Conservation (phyloP, 2,113 vertebrate genomes). For the Mesocricetus auratus region DNA sequence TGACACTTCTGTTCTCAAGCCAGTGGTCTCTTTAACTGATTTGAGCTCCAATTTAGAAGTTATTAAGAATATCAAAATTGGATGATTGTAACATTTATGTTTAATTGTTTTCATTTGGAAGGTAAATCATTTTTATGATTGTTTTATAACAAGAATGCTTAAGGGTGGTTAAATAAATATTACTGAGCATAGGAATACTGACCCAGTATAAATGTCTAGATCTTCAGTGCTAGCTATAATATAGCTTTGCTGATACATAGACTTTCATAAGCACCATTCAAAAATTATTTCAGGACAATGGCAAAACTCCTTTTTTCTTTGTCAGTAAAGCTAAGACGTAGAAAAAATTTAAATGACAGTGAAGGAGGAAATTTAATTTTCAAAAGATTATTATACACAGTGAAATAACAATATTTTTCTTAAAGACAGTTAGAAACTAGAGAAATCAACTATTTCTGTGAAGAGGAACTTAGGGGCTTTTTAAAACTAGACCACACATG, state of each 20-base stretch:
- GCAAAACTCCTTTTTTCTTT: conserved; percentile 25
- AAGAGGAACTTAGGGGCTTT: not conserved
- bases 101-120: conserved; percentile 72
- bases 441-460: not conserved
- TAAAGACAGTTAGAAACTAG: conserved; percentile 40
- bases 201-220: conserved; percentile 32
- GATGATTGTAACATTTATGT: conserved; percentile 12
- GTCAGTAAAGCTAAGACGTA: conserved; percentile 41
- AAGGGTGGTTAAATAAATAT: conserved; percentile 39
- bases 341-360: conserved; percentile 33
- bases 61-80: conserved; percentile 52
- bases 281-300: conserved; percentile 52
- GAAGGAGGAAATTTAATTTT: conserved; percentile 40
- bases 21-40: conserved; percentile 49
- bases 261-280: conserved; percentile 53
- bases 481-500: not conserved
- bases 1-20: conserved; percentile 74
- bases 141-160: conserved; percentile 28
- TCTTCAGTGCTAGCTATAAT: conserved; percentile 22
- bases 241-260: not conserved
- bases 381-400: not conserved
- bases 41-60: conserved; percentile 56
- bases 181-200: conserved; percentile 45
- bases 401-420: conserved; percentile 5
- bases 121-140: conserved; percentile 64